Evolutionary conservation across 2,888 invertebrate species (phyloP), one percentile per base, ranked within the genome.

Genomic region (Chalcosyrphus nemorum): DNA sequence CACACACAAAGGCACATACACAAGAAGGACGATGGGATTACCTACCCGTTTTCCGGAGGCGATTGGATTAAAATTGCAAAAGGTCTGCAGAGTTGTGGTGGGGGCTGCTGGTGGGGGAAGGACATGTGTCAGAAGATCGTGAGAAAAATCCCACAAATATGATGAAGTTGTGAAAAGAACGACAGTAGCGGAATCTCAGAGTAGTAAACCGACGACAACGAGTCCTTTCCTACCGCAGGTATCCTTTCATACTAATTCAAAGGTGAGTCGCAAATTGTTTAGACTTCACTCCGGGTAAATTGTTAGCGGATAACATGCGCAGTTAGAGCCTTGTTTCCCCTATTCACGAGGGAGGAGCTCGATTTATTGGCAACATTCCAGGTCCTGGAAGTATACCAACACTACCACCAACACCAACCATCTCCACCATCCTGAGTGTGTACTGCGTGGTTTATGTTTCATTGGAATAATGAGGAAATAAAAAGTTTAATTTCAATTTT

Each of bases 271-370:
- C 11, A 57, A 50, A 65, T 70, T 76, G 74, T 38, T 11, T 35
- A 9, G 35, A 65, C 35, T 19, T 11, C n/a, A 2, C 9, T 15
- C 13, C 7, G 19, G n/a, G 13, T 29, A 45, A 41, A 17, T 7
- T 17, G 15, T 2, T 4, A 24, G n/a, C 70, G 84, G 84, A 84
- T 84, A 84, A 80, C 84, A 84, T 84, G 84, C 84, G 84, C 84
- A 80, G 6, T 84, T 5, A 9, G 0, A 0, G 0, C 7, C 1
- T 4, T 5, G 13, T 1, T 59, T 65, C 84, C 45, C 84, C 84
- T 80, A 17, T 7, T 50, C 41, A 35, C 9, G 38, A 59, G 74
- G 84, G 84, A 84, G 84, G 84, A 84, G 84, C 61, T 57, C 29
- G 41, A 27, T 5, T 41, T 41, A n/a, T 15, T 77, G 59, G 57